These are phyloP conservation scores for Isurus oxyrinchus DNA, from an alignment of 2,113 vertebrate genomes.

Conservation along the genomic window DNA sequence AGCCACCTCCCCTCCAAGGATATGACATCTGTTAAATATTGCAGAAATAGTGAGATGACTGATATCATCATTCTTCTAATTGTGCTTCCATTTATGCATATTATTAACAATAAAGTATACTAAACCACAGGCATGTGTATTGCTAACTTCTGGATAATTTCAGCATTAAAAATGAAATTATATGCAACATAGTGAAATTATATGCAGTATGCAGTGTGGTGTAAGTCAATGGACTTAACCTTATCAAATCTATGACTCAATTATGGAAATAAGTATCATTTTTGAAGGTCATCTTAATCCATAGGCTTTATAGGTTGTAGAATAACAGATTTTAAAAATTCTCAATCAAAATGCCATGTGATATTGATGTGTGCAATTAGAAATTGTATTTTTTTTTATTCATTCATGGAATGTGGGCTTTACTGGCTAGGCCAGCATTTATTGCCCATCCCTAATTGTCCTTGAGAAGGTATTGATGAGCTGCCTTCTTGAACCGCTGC, in stretches of 20 bases:
- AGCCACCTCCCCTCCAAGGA: background rate
- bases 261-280: background rate
- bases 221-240: background rate
- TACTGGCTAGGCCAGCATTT: too few species aligned
- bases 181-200: background rate
- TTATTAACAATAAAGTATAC: background rate
- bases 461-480: too few species aligned
- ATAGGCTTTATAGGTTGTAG: background rate
- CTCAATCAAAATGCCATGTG: background rate
- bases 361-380: background rate
- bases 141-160: background rate
- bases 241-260: background rate
- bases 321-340: background rate
- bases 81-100: background rate
- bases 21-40: background rate
- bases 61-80: background rate
- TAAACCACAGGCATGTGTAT: background rate
- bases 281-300: background rate
- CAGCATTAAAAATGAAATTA: background rate
- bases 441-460: too few species aligned
- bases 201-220: background rate
- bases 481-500: too few species aligned
- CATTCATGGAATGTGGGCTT: too few species aligned
- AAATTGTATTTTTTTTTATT: too few species aligned
- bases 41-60: background rate